Evolutionary conservation across 2,888 invertebrate species (phyloP).

Genomic region (Brenthis ino): DNA sequence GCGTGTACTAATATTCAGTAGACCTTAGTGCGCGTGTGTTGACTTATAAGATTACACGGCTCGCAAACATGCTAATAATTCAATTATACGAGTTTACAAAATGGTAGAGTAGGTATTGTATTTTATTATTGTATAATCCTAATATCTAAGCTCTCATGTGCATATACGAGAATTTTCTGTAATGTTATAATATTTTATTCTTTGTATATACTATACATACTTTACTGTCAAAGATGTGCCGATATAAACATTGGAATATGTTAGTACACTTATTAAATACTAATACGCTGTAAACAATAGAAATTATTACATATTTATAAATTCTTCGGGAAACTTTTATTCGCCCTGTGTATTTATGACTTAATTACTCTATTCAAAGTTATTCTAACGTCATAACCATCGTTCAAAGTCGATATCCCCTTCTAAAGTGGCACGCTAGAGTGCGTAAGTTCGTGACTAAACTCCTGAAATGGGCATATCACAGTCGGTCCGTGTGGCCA

Average conservation of each 20-base stretch:
- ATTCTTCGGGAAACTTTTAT: slow-evolving; percentile 55
- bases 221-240: slow-evolving; percentile 13
- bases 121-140: too few relatives aligned
- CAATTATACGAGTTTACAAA: too few relatives aligned
- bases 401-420: slow-evolving; percentile 73
- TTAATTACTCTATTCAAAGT: slow-evolving; percentile 79
- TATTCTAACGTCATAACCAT: slow-evolving; percentile 79
- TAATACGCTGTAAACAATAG: slow-evolving; percentile 50
- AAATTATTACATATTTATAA: slow-evolving; percentile 56
- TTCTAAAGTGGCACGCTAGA: slow-evolving; percentile 64
- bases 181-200: too few relatives aligned
- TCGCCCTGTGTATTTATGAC: slow-evolving; percentile 69
- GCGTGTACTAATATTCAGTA: slow-evolving; percentile 39
- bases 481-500: slow-evolving; percentile 62
- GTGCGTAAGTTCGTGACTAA: slow-evolving; percentile 72
- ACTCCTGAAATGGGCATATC: slow-evolving; percentile 74
- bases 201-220: neutral
- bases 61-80: too few relatives aligned
- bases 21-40: slow-evolving; percentile 30
- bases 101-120: too few relatives aligned
- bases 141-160: too few relatives aligned
- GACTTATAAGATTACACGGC: slow-evolving; percentile 21
- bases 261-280: slow-evolving; percentile 23
- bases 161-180: too few relatives aligned
- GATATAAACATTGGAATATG: slow-evolving; percentile 13